Percentiles rank a stretch among this genome's conserved stretches.
Conservation (phyloP, 2,113 vertebrate species). For the Stigmatopora nigra region DNA sequence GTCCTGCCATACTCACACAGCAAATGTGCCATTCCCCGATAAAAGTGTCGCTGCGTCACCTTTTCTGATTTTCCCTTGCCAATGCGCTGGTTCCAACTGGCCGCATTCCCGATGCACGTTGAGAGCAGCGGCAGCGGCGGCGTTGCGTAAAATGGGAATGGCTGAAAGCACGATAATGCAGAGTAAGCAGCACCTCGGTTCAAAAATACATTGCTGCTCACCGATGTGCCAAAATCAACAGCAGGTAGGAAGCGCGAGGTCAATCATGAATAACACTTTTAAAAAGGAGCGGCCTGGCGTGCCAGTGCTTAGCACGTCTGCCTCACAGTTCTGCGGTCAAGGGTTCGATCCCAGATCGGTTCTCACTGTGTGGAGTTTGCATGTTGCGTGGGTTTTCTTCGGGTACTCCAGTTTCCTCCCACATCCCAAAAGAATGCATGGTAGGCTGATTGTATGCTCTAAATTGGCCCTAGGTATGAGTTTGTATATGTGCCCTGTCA, state of each 20-base stretch:
- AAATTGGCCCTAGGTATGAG: too few relatives aligned
- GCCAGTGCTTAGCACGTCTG: too few relatives aligned
- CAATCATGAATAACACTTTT: not conserved
- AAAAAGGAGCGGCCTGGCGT: too few relatives aligned
- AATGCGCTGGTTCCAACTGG: slow-evolving; percentile 19
- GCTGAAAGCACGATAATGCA: not conserved
- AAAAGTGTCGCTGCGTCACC: slow-evolving; percentile 30
- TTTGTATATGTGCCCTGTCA: too few relatives aligned
- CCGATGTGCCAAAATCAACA: slow-evolving; percentile 1
- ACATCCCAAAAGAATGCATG: too few relatives aligned
- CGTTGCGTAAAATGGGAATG: not conserved
- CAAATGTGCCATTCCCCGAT: slow-evolving; percentile 35
- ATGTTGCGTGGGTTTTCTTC: too few relatives aligned
- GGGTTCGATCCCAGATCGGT: too few relatives aligned
- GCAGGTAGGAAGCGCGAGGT: not conserved
- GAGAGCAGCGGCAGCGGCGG: not conserved
- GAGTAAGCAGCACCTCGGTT: slow-evolving; percentile 8
- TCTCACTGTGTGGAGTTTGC: too few relatives aligned
- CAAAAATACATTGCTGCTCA: not conserved
- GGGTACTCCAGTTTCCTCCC: too few relatives aligned
- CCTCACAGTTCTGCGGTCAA: too few relatives aligned
- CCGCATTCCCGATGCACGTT: not conserved
- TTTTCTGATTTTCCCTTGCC: slow-evolving; percentile 14
- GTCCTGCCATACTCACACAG: slow-evolving; percentile 30
- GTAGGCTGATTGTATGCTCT: too few relatives aligned